A percentile compares a stretch with the other conserved stretches of the same genome.
These are phyloP conservation scores for Macrosteles quadrilineatus DNA, from an alignment of 1,140 invertebrate species.

Conservation along the genomic window DNA sequence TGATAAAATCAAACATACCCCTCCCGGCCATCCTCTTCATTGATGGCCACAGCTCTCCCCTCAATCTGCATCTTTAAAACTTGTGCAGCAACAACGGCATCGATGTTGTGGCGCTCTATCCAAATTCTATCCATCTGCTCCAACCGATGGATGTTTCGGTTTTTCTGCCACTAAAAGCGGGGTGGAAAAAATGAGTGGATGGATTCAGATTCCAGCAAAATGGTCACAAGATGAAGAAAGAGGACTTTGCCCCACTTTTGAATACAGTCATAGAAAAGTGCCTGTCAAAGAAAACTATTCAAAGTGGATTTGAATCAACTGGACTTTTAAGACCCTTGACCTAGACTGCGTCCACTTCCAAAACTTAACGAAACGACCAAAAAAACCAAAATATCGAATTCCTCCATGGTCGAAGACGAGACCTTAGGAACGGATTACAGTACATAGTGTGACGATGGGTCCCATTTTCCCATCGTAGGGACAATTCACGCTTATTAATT, in stretches of 20 bases:
- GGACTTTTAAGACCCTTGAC: not conserved
- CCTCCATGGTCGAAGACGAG: not conserved
- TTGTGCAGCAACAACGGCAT: slow-evolving; percentile 51
- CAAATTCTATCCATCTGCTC: slow-evolving; percentile 52
- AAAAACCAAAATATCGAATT: not conserved
- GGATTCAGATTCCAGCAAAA: slow-evolving; percentile 35
- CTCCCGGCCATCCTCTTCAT: slow-evolving; percentile 49
- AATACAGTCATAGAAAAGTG: slow-evolving; percentile 25
- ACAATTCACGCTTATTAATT: too few species aligned
- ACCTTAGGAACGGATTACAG: not conserved
- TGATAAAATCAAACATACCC: slow-evolving; percentile 33
- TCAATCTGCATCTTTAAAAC: slow-evolving; percentile 46
- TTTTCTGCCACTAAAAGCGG: too few species aligned
- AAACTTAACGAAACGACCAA: not conserved
- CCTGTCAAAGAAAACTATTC: not conserved
- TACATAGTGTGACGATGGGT: too few species aligned
- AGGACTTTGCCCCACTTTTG: slow-evolving; percentile 32
- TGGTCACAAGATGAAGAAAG: slow-evolving; percentile 39
- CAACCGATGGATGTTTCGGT: too few species aligned
- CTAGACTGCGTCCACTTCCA: not conserved
- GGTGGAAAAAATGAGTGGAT: slow-evolving; percentile 47
- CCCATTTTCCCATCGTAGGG: too few species aligned
- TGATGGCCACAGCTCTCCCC: too few species aligned
- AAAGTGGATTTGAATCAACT: not conserved
- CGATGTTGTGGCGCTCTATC: slow-evolving; percentile 48